phyloP scores from a whole-genome alignment of 2,888 invertebrate species.

The Chymomyza amoena region DNA sequence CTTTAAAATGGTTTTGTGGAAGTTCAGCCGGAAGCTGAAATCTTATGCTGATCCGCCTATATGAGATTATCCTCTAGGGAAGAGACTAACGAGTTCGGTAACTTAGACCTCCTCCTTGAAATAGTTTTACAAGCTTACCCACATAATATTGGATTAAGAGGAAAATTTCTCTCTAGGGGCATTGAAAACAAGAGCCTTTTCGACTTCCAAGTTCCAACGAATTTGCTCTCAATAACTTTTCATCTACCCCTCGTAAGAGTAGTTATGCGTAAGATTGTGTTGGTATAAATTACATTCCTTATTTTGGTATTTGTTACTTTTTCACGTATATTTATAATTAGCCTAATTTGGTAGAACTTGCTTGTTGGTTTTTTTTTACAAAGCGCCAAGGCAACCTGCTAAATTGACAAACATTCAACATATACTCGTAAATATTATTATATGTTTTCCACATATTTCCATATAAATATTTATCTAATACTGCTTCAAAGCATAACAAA shows the following conservation, averaged over 20 bases:
- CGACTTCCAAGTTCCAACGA: no score
- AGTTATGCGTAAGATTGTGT: not conserved
- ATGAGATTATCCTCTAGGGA: no score
- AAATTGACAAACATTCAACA: not conserved
- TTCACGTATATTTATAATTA: constrained; percentile 40
- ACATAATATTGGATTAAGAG: no score
- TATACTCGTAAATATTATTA: not conserved
- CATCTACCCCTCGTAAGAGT: not conserved
- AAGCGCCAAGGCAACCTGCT: constrained; percentile 28
- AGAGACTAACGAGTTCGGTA: no score
- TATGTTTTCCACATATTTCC: not conserved
- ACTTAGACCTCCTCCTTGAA: no score
- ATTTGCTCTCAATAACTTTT: no score
- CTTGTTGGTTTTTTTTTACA: not conserved
- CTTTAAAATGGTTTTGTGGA: no score
- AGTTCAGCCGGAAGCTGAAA: no score
- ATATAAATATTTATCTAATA: not conserved
- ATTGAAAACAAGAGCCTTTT: no score
- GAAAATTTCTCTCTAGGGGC: no score
- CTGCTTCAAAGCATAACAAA: not conserved
- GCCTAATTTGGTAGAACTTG: constrained; percentile 35
- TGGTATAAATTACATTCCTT: constrained; percentile 16
- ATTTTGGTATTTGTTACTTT: constrained; percentile 29
- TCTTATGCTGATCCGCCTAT: no score
- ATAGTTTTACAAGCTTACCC: no score